These are phyloP conservation scores for Malacosoma neustria DNA, from an alignment of 2,888 invertebrate genomes.

Conservation along the genomic window DNA sequence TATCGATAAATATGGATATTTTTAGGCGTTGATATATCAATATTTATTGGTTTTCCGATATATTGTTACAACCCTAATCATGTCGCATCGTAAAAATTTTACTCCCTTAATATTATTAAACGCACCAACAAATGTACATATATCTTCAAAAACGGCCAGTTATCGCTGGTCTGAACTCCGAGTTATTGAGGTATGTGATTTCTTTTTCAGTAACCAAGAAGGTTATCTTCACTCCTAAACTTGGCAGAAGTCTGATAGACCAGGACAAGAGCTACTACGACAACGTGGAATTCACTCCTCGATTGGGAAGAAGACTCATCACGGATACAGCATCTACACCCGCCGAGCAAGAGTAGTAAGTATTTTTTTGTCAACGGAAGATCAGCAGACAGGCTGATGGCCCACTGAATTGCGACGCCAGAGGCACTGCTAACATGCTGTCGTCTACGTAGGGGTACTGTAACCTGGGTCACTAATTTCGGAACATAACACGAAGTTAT, in stretches of 20 bases:
- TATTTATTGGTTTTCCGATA: too few relatives aligned
- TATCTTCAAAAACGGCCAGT: too few relatives aligned
- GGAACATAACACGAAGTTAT: not conserved
- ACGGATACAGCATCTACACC: slow-evolving; percentile 32
- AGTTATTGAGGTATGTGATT: too few relatives aligned
- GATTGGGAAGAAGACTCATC: slow-evolving; percentile 39
- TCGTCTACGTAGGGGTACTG: not conserved
- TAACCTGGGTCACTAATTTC: not conserved
- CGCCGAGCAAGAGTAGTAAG: slow-evolving; percentile 44
- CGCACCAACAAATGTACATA: too few relatives aligned
- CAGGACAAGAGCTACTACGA: slow-evolving; percentile 28
- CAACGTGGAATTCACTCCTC: slow-evolving; percentile 49
- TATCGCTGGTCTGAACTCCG: too few relatives aligned
- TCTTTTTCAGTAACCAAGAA: slow-evolving; percentile 44
- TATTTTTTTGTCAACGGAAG: not conserved
- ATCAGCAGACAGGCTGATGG: not conserved
- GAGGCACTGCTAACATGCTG: not conserved
- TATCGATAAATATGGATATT: too few relatives aligned
- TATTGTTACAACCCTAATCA: too few relatives aligned
- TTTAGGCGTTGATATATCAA: too few relatives aligned
- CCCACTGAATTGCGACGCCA: not conserved
- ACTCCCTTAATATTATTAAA: too few relatives aligned
- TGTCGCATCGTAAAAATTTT: too few relatives aligned
- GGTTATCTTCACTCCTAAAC: slow-evolving; percentile 54
- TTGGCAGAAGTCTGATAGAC: slow-evolving; percentile 33